Conservation (phyloP, 2,888 invertebrate genomes). For the Pristionchus entomophagus region DNA sequence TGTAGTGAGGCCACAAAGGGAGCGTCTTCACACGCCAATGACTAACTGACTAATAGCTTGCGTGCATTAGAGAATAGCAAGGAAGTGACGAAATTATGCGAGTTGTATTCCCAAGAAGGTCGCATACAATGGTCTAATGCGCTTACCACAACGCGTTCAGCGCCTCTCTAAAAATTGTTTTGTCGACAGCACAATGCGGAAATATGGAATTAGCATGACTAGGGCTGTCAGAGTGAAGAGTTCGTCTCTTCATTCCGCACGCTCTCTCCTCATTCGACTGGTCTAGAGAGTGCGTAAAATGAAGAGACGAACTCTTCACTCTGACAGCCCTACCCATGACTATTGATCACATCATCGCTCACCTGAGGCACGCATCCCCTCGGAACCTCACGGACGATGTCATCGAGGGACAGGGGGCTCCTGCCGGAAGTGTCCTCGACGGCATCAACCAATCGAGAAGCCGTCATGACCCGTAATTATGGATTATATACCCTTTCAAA, state of each 20-base stretch:
- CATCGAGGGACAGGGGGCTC: conserved; percentile 69
- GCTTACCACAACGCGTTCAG: background rate
- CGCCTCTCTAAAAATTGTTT: no score
- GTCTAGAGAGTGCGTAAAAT: background rate
- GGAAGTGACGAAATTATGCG: conserved; percentile 16
- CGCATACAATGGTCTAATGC: background rate
- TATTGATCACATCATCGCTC: no score
- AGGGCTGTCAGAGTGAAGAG: no score
- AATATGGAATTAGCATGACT: no score
- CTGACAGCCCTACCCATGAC: no score
- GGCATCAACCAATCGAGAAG: conserved; percentile 59
- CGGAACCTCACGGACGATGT: conserved; percentile 71
- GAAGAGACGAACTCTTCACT: no score
- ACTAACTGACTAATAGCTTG: conserved; percentile 29
- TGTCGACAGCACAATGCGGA: no score
- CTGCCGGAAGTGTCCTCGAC: conserved; percentile 66
- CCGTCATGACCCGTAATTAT: conserved; percentile 26
- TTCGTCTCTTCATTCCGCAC: no score
- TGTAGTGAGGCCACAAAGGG: conserved; percentile 3
- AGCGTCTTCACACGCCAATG: background rate
- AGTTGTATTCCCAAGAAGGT: background rate
- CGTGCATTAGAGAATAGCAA: background rate
- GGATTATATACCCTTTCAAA: background rate
- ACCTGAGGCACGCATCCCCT: conserved; percentile 73
- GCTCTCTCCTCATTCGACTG: no score